These are phyloP conservation scores for Drosophila nigricruria DNA, from an alignment of 2,888 invertebrate species.

Conservation along the genomic window DNA sequence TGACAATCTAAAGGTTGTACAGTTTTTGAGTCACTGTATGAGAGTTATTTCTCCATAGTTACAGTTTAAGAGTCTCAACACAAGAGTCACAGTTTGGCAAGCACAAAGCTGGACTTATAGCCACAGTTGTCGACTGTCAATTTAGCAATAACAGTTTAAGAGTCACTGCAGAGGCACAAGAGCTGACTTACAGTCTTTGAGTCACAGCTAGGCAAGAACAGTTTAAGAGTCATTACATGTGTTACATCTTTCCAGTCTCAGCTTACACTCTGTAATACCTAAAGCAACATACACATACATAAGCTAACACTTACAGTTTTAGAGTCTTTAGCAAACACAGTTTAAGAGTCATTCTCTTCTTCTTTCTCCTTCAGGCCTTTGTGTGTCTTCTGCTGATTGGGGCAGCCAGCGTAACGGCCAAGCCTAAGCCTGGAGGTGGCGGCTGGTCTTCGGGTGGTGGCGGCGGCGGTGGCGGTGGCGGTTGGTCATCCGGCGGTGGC, in stretches of 20 bases:
- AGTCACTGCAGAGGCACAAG: not conserved
- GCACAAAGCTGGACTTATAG: too few relatives aligned
- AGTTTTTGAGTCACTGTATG: not conserved
- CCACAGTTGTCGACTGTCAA: not conserved
- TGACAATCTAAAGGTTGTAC: too few relatives aligned
- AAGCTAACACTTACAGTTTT: not conserved
- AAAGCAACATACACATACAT: not conserved
- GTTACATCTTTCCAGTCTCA: too few relatives aligned
- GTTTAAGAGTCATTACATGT: not conserved
- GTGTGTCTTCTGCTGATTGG: constrained; percentile 83
- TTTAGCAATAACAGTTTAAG: not conserved
- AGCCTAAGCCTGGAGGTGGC: constrained; percentile 79
- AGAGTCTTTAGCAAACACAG: not conserved
- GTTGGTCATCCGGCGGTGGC: constrained; percentile 55
- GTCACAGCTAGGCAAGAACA: not conserved
- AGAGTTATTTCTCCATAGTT: not conserved
- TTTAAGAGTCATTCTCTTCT: not conserved
- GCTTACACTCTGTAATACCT: not conserved
- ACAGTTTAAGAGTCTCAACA: not conserved
- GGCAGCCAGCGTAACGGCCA: constrained; percentile 81
- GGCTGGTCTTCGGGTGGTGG: constrained; percentile 72
- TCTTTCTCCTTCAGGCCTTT: constrained; percentile 70
- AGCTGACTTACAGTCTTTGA: not conserved
- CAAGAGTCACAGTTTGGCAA: not conserved
- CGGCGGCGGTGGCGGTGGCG: constrained; percentile 71